A percentile compares a stretch with the other conserved stretches of the same genome.
Conservation (phyloP, 2,797 vertebrate genomes). For the Myotis daubentonii region DNA sequence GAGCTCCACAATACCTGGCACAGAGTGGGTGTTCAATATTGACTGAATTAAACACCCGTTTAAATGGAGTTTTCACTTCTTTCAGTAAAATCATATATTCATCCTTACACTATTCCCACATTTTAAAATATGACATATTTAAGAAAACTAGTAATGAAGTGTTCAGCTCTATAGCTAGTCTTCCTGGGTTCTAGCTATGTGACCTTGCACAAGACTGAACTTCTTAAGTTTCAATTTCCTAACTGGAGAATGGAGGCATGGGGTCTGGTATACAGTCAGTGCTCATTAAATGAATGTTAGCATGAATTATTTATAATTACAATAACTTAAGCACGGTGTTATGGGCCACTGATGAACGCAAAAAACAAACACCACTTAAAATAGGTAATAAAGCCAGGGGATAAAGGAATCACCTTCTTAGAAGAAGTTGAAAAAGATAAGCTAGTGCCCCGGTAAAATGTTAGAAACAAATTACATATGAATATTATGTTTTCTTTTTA, state of each 20-base stretch:
- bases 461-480: neutral
- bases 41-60: neutral
- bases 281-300: neutral
- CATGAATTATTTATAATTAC: slow-evolving; percentile 9
- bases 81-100: neutral
- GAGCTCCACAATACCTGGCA: neutral
- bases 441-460: neutral
- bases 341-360: neutral
- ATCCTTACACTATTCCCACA: neutral
- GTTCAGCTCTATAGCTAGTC: neutral
- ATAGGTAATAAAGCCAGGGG: neutral
- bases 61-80: neutral
- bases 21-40: neutral
- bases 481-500: neutral
- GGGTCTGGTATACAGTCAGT: neutral
- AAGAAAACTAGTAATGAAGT: neutral
- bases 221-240: neutral
- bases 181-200: neutral
- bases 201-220: neutral
- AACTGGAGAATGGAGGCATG: neutral
- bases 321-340: neutral
- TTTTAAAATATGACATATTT: neutral
- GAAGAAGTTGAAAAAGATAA: neutral
- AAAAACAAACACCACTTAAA: neutral
- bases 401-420: neutral